phyloP scores from a whole-genome alignment of 2,113 vertebrate genomes.

The Istiophorus platypterus region DNA sequence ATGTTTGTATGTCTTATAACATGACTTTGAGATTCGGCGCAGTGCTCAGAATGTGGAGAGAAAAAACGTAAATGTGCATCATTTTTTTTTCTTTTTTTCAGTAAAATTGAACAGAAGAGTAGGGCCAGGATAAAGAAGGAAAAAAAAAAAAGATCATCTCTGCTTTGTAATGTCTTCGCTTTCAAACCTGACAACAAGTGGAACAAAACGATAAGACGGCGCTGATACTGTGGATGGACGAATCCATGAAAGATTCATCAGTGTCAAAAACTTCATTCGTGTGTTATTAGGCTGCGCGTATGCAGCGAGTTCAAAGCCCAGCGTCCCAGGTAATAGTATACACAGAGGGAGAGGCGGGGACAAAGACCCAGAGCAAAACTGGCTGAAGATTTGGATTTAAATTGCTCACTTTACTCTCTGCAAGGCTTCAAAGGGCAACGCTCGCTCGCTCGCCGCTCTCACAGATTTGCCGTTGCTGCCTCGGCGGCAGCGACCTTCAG shows the following conservation, averaged over 20 bases:
- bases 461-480: slow-evolving; percentile 36
- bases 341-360: background rate
- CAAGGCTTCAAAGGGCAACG: slow-evolving; percentile 28
- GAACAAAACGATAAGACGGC: background rate
- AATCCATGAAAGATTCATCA: slow-evolving; percentile 27
- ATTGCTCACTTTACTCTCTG: slow-evolving; percentile 49
- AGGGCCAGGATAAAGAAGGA: background rate
- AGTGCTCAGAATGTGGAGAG: background rate
- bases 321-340: slow-evolving; percentile 14
- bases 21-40: background rate
- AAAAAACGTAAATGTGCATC: background rate
- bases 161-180: background rate
- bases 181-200: background rate
- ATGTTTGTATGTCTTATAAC: background rate
- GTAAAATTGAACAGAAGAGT: background rate
- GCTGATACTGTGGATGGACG: background rate
- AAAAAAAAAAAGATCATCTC: background rate
- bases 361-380: slow-evolving; percentile 10
- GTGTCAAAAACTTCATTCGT: slow-evolving; percentile 27
- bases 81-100: background rate
- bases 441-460: slow-evolving; percentile 16
- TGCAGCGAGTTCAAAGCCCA: background rate
- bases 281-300: background rate
- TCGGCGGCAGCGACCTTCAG: slow-evolving; percentile 18
- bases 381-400: slow-evolving; percentile 41